Base-by-base conservation (phyloP, 2,113 vertebrate genomes). In the Pelvicachromis taeniatus region DNA sequence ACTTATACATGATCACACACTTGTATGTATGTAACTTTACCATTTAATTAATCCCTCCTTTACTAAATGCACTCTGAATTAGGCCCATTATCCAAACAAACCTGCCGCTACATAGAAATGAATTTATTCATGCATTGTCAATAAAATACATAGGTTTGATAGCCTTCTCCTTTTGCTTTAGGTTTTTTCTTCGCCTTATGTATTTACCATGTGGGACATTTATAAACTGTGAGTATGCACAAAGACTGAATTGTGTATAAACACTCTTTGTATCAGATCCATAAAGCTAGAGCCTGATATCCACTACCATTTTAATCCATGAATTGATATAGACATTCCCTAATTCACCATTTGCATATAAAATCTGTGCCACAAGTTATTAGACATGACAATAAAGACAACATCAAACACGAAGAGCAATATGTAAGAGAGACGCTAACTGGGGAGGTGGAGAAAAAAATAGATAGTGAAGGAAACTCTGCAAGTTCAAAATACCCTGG, bases 61-160 rank as follows among this genome's bases (percentile, higher is more conserved):
- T 48, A 75, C 68, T 29, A 50, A 38, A 38, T n/a, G 38, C 9
- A 48, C 14, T 50, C 42, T 73, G 68, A 26, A 19, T 73, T 11
- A 48, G 68, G 23, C 42, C 2, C 29, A 16, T 29, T 17, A 31
- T 29, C 16, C 9, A 75, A 75, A 31, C 9, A 50, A 73, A 73
- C 68, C 19, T 0, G 9, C 0, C 1, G 16, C 42, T 73, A n/a
- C 29, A 5, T 17, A 48, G 42, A 73, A 50, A 75, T 48, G 4
- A 75, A 75, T 75, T 75, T 75, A 50, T 50, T 48, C 65, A 70
- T 17, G 65, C 65, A 29, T 29, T 73, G 9, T 73, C 23, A 73
- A 73, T 48, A 31, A 50, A 31, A 73, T 50, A 17, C 42, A 50
- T 48, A 73, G 23, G 9, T 73, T 73, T 48, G 23, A 29, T 45